Evolutionary conservation across 1,140 invertebrate species (phyloP), one percentile per base, ranked within the genome.

Genomic region (Meloidogyne chitwoodi): DNA sequence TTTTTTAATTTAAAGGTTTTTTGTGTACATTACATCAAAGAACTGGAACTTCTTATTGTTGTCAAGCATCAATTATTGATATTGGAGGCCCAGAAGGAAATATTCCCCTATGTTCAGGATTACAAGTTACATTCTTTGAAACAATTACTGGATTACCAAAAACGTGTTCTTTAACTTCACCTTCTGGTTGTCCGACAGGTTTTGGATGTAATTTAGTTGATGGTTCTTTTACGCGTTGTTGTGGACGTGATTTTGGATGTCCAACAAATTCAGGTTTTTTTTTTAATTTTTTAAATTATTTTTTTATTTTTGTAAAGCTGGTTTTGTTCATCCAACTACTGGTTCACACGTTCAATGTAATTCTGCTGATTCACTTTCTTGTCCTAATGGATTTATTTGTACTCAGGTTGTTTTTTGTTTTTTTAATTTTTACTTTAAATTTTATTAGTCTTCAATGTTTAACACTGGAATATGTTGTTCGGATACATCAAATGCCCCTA

Each of bases 31-130:
- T 86, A 26, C 87, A 86, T 48, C 79, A 81, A 14, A 74, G 81
- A 0, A 87, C 85, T n/a, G 85, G 85, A 12, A 86, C 79, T 3
- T 85, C 84, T 12, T 87, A 87, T 68, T 86, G 85, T 48, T 86
- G 85, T 62, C 85, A 85, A 34, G 77, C 65, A 48, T 29, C 72
- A 68, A 38, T 82, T 31, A 62, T 29, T 72, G 62, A 44, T 70
- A 3, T 26, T 78, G 61, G 69, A 77, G 16, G 48, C 61, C 41
- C 22, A 8, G 48, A 56, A 16, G 48, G 48, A 56, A 56, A 56
- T 56, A 56, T 56, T n/a, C 48, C 62, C 72, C 26, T 81, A 11
- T 85, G 83, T 62, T 38, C 83, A 4, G 77, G 80, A 27, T 82
- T 82, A 61, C 84, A 84, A 70, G 78, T 84, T 22, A 85, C 84